Base-by-base conservation (phyloP, 2,797 vertebrate species). In the Sebastolobus alascanus region DNA sequence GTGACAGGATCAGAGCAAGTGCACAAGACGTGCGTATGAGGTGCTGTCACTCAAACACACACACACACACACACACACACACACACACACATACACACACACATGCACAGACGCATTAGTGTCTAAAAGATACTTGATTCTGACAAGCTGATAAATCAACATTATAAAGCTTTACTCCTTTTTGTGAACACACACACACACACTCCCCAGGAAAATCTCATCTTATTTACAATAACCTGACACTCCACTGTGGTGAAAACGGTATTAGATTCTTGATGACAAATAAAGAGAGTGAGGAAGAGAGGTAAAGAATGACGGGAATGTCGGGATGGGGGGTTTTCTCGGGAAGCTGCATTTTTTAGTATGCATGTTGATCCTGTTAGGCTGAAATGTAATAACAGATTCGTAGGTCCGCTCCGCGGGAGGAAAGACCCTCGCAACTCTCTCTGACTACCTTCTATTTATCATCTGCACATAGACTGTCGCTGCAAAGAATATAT, bases 401-500 rank as follows among this genome's bases (percentile, higher is more conserved):
- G 87, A 94, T 90, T 91, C 80, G 91, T 92, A 89, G 93, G 92
- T 92, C 93, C 86, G 90, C 92, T 92, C 80, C 86, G 74, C 75
- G 68, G 89, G 91, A 95, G 80, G 89, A 91, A 95, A 93, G 92
- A 91, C 90, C 93, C 81, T 86, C 92, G 86, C 92, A 94, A 96
- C 91, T 94, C 92, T 93, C 91, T 93, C 88, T 92, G 94, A 95
- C 93, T 93, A 88, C 66, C 91, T 87, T 91, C 93, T 96, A 96
- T 96, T 96, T 94, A 95, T 96, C 95, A 96, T 95, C 88, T 73
- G 56, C 82, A 87, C 93, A 92, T 92, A 90, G 91, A 95, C 95
- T 95, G 95, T 95, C 92, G 79, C 90, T 89, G 91, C 87, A 86
- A 94, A 95, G 93, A 95, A 95, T 94, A 96, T 96, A 96, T 96